These are phyloP conservation scores for Neodon shergylaensis DNA, from an alignment of 2,113 vertebrate species.

Conservation along the genomic window DNA sequence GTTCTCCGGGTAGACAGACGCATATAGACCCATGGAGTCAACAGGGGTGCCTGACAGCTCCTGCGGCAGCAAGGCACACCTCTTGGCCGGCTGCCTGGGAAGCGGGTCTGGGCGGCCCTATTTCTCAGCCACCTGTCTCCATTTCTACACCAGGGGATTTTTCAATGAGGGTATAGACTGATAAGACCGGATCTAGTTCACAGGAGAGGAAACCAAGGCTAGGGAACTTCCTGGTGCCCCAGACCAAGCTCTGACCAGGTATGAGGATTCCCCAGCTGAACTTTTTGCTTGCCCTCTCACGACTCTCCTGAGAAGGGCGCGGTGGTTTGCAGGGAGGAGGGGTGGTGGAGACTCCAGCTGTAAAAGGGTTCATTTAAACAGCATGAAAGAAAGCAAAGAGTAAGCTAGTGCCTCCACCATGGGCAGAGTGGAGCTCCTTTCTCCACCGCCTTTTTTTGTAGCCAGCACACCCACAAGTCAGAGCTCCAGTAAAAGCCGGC, in stretches of 20 bases:
- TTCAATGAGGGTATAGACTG: slow-evolving; percentile 56
- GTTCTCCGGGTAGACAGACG: not conserved
- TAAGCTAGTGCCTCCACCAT: not conserved
- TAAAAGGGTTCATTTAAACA: not conserved
- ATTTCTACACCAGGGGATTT: slow-evolving; percentile 68
- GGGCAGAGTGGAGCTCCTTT: not conserved
- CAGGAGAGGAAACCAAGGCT: slow-evolving; percentile 70
- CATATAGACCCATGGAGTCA: not conserved
- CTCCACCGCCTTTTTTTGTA: not conserved
- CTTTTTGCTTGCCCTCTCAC: not conserved
- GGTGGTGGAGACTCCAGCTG: not conserved
- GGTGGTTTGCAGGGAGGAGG: not conserved
- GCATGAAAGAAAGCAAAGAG: not conserved
- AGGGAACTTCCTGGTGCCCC: slow-evolving; percentile 69
- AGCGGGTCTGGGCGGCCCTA: not conserved
- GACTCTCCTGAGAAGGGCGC: not conserved
- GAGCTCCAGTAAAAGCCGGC: not conserved
- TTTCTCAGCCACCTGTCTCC: slow-evolving; percentile 42
- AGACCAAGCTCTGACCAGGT: not conserved
- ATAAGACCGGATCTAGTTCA: slow-evolving; percentile 31
- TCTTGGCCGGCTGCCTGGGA: not conserved
- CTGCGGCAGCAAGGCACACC: not conserved
- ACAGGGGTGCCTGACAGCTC: not conserved
- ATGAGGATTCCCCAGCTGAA: slow-evolving; percentile 43
- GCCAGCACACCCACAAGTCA: not conserved